Percentiles rank a stretch among this genome's conserved stretches.
Conservation (phyloP, 1,140 invertebrate species). For the Micrasema minimum region DNA sequence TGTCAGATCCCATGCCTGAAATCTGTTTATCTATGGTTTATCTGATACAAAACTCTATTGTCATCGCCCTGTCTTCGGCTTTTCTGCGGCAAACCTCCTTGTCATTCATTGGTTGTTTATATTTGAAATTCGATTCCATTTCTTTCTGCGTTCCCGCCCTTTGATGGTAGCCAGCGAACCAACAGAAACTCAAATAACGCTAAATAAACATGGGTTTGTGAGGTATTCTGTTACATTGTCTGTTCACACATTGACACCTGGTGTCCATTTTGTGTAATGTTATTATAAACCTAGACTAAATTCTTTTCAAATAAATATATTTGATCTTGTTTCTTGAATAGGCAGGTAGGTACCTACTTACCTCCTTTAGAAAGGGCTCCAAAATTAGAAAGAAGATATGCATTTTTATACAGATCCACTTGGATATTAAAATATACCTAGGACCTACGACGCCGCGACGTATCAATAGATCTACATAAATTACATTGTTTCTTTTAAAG, state of each 20-base stretch:
- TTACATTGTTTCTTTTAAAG: no score
- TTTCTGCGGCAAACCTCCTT: slow-evolving; percentile 9
- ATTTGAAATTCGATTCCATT: slow-evolving; percentile 17
- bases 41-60: not conserved
- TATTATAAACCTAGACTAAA: no score
- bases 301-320: not conserved
- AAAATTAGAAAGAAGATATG: no score
- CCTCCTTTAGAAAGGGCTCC: no score
- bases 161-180: slow-evolving; percentile 1
- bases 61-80: slow-evolving; percentile 5
- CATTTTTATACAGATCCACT: no score
- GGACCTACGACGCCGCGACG: no score
- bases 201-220: not conserved
- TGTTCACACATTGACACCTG: slow-evolving; percentile 21
- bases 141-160: slow-evolving; percentile 6
- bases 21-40: not conserved
- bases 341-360: not conserved
- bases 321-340: not conserved
- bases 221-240: not conserved
- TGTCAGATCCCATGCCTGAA: no score
- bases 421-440: no score
- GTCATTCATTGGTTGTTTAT: slow-evolving; percentile 24
- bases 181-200: slow-evolving; percentile 6
- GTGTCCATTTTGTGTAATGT: slow-evolving; percentile 8
- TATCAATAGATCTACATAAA: no score